Conservation (phyloP, 2,888 invertebrate species). For the Nebria brevicollis region DNA sequence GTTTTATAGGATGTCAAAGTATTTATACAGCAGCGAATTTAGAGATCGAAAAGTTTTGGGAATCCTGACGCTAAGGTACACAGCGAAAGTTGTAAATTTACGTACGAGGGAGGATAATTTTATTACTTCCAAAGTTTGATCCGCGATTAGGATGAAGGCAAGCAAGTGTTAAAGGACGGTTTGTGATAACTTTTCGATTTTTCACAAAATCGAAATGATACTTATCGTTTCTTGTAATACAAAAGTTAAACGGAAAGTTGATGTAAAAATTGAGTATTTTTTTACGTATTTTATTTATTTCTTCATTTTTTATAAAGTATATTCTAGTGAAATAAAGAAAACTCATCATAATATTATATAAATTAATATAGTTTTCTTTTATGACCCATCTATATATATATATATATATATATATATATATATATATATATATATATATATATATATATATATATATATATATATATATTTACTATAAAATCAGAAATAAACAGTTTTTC, state of each 20-base stretch:
- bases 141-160: conserved; percentile 27
- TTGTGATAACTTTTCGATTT: conserved; percentile 30
- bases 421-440: too few relatives aligned
- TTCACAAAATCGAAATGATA: conserved; percentile 31
- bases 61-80: background rate
- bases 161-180: background rate
- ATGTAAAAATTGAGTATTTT: background rate
- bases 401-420: too few relatives aligned
- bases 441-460: too few relatives aligned
- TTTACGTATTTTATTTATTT: too few relatives aligned
- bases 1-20: background rate
- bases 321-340: too few relatives aligned
- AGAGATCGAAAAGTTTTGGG: conserved; percentile 23
- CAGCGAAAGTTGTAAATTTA: background rate
- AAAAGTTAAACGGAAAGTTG: conserved; percentile 19
- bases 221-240: conserved; percentile 14
- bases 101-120: conserved; percentile 22
- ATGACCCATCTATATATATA: too few relatives aligned
- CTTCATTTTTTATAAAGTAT: too few relatives aligned
- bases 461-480: too few relatives aligned
- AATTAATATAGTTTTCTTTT: too few relatives aligned
- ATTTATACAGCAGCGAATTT: background rate
- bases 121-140: conserved; percentile 28
- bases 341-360: too few relatives aligned
- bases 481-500: too few relatives aligned